Evolutionary conservation across 2,113 vertebrate genomes (phyloP), one percentile per base, ranked within the genome.

Genomic region (Microtus richardsoni): DNA sequence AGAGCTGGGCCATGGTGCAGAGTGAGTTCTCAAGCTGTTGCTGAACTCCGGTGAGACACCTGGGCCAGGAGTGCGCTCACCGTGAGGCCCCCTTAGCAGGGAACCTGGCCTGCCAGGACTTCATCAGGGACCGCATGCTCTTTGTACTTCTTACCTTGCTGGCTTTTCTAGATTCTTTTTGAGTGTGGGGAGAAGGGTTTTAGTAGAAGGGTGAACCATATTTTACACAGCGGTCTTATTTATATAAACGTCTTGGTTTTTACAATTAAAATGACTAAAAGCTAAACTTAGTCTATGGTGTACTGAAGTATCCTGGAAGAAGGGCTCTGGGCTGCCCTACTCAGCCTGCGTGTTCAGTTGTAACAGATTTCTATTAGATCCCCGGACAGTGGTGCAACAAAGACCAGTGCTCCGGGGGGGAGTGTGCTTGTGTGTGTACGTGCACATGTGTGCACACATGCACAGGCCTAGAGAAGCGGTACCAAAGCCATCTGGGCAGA

Each of bases 171-270:
- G 92, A 39, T 79, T 92, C 97, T 98, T 98, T 98, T 96, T 96
- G 97, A 98, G 98, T 95, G 97, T 97, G 87, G 98, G 79, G 47
- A 92, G 90, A 97, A 90, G 96, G 1, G 96, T 96, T 98, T 98
- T 98, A 97, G 97, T 98, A 97, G 98, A 97, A 91, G 49, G 98
- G 96, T 77, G 97, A 96, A 93, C 44, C 21, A 87, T 98, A 95
- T 98, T 98, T 98, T 98, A 98, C 96, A 88, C 96, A 97, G 95
- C 73, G 78, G 97, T 97, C 89, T 97, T 98, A 98, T 99, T 99
- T 99, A 98, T 98, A 98, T 96, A 97, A 95, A 98, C 74, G 95
- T 97, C 96, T 98, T 97, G 95, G 93, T 93, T 98, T 99, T 98
- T 98, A 97, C 98, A 98, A 98, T 98, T 98, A 99, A 98, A 97